phyloP scores from a whole-genome alignment of 2,113 vertebrate genomes.

The Pygoscelis adeliae region DNA sequence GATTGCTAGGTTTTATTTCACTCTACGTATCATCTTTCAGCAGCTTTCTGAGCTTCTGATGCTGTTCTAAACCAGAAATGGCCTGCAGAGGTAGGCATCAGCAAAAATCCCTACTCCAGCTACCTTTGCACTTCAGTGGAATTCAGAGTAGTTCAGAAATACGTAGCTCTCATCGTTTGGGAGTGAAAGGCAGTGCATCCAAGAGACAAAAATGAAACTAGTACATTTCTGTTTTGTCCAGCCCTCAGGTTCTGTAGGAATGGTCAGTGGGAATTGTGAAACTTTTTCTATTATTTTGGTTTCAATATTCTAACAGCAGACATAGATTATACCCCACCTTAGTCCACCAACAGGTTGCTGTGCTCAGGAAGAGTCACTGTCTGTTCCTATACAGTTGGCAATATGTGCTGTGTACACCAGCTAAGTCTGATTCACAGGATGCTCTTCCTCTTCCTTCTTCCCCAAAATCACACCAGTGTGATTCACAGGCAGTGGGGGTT shows the following conservation, averaged over 20 bases:
- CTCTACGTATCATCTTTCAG: background rate
- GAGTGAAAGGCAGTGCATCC: background rate
- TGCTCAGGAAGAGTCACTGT: background rate
- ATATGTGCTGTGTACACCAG: background rate
- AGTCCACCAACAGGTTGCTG: background rate
- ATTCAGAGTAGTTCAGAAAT: background rate
- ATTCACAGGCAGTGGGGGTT: background rate
- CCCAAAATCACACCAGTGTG: background rate
- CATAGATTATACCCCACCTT: background rate
- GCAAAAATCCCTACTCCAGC: background rate
- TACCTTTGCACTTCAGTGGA: background rate
- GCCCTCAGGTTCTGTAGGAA: background rate
- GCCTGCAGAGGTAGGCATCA: background rate
- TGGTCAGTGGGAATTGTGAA: background rate
- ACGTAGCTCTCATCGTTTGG: rapidly evolving
- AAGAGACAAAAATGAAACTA: background rate
- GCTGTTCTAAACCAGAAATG: background rate
- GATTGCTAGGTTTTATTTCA: background rate
- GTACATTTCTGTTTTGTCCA: background rate
- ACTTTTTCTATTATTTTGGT: background rate
- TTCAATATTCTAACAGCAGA: background rate
- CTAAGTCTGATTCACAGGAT: background rate
- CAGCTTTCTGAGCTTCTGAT: background rate
- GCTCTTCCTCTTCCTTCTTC: background rate
- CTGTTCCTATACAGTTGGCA: background rate